These are phyloP conservation scores for Thecophora atra DNA, from an alignment of 2,888 invertebrate genomes.

Conservation along the genomic window DNA sequence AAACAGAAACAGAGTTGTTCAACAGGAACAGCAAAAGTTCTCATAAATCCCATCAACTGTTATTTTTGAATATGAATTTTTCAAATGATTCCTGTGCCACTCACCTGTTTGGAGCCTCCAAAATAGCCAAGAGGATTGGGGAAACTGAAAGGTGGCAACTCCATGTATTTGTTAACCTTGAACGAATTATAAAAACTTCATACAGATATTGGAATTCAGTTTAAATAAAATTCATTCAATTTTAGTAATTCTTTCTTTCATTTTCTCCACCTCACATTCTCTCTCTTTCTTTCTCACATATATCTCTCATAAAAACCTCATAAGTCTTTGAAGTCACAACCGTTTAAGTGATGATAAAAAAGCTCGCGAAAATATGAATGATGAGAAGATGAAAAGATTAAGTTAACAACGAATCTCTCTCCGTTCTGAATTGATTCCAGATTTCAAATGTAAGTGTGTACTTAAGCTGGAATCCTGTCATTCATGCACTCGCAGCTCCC, in stretches of 20 bases:
- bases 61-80: neutral
- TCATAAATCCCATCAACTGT: neutral
- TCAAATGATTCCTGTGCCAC: conserved; percentile 24
- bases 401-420: no score
- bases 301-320: neutral
- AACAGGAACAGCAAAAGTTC: no score
- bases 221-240: no score
- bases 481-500: conserved; percentile 3
- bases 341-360: neutral
- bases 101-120: conserved; percentile 79
- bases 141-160: conserved; percentile 87
- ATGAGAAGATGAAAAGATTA: no score
- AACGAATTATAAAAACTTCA: conserved; percentile 39
- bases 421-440: no score
- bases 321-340: neutral
- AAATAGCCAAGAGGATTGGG: conserved; percentile 79
- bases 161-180: conserved; percentile 84
- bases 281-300: neutral
- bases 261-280: neutral
- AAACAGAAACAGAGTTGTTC: no score
- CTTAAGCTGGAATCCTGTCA: neutral
- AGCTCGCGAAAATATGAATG: no score
- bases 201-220: no score
- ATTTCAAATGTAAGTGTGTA: neutral
- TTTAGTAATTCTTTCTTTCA: neutral